A percentile compares a stretch with the other conserved stretches of the same genome.
Conservation (phyloP, 2,888 invertebrate genomes). For the Scotopteryx bipunctaria region DNA sequence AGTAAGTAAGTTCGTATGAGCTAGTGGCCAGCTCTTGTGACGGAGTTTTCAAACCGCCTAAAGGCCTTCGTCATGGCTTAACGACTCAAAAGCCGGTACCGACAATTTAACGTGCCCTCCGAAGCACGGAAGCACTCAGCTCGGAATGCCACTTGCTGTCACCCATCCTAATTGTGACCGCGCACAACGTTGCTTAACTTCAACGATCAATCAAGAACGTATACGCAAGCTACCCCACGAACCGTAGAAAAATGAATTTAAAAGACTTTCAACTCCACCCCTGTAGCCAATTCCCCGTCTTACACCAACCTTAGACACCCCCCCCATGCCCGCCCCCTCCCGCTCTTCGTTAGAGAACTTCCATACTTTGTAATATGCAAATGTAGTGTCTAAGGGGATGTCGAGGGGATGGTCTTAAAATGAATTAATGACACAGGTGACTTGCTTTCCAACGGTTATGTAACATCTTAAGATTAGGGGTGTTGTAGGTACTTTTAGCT, state of each 20-base stretch:
- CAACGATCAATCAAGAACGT: too few species aligned
- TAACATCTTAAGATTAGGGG: constrained; percentile 20
- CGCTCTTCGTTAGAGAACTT: constrained; percentile 79
- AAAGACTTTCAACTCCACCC: constrained; percentile 44
- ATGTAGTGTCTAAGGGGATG: constrained; percentile 74
- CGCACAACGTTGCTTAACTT: too few species aligned
- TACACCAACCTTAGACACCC: constrained; percentile 74
- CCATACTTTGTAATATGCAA: constrained; percentile 84
- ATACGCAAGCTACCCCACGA: too few species aligned
- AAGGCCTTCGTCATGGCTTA: too few species aligned
- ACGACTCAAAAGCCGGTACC: too few species aligned
- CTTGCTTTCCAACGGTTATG: constrained; percentile 19
- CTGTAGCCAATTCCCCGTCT: constrained; percentile 80
- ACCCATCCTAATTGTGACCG: too few species aligned
- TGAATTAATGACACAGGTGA: constrained; percentile 82
- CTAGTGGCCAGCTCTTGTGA: too few species aligned
- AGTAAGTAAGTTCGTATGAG: too few species aligned
- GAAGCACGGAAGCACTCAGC: too few species aligned
- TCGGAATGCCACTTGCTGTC: too few species aligned
- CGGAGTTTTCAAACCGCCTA: too few species aligned
- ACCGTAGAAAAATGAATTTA: background rate
- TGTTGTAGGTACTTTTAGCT: constrained; percentile 1
- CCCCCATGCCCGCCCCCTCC: constrained; percentile 42
- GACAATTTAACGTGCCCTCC: too few species aligned
- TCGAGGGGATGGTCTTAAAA: constrained; percentile 71